Conservation (phyloP, 2,113 vertebrate species). For the Onychostoma macrolepis region DNA sequence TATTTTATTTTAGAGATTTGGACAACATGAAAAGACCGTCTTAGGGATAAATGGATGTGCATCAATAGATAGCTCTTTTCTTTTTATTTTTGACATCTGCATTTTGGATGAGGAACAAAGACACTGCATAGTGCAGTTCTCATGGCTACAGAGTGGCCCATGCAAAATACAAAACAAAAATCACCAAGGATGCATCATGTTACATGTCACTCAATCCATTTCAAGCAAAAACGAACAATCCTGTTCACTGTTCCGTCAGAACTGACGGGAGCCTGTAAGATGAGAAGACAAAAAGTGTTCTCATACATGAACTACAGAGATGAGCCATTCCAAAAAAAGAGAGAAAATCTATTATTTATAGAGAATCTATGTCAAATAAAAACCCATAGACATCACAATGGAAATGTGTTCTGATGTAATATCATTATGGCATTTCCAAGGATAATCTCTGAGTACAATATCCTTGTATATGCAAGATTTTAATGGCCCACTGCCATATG, state of each 20-base stretch:
- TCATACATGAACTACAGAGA: conserved; percentile 23
- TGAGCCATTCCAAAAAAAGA: background rate
- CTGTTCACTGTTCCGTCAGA: conserved; percentile 38
- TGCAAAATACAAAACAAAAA: conserved; percentile 48
- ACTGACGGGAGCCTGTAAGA: conserved; percentile 24
- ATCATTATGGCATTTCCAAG: background rate
- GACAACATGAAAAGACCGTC: background rate
- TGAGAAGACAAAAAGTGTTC: conserved; percentile 32
- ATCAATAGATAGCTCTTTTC: background rate
- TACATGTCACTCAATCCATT: conserved; percentile 45
- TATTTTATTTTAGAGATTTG: background rate
- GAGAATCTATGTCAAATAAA: background rate
- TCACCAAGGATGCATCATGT: conserved; percentile 51
- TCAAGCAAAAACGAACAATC: conserved; percentile 27
- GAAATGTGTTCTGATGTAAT: background rate
- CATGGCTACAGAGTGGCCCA: conserved; percentile 51
- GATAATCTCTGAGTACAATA: background rate
- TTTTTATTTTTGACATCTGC: conserved; percentile 22
- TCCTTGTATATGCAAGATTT: background rate
- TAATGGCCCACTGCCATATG: conserved; percentile 1
- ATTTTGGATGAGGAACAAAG: conserved; percentile 39
- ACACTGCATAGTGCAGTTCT: conserved; percentile 32
- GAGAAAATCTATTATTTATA: background rate
- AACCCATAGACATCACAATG: background rate
- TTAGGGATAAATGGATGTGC: background rate